Evolutionary conservation across 1,140 invertebrate genomes (phyloP).

Genomic region (Calycopis cecrops): DNA sequence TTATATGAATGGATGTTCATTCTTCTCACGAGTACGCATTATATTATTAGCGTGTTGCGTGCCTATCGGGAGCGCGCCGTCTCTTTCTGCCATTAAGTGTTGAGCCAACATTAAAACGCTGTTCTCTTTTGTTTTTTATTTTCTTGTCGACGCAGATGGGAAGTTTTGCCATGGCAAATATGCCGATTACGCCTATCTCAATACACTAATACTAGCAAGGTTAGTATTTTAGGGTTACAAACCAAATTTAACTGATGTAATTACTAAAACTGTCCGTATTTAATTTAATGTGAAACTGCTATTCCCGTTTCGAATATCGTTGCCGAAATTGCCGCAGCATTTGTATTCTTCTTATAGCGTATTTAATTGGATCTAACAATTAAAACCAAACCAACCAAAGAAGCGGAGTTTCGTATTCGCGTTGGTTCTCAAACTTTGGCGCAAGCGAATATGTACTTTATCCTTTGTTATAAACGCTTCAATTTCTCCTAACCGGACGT

Average conservation of each 20-base stretch:
- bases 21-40: conserved; percentile 2
- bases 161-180: background rate
- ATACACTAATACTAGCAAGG: background rate
- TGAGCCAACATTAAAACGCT: background rate
- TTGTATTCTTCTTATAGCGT: no score
- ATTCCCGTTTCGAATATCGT: no score
- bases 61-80: background rate
- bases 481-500: no score
- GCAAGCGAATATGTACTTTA: no score
- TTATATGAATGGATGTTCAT: conserved; percentile 9
- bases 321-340: no score
- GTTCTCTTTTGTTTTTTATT: background rate
- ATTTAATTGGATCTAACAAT: no score
- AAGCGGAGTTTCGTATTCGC: no score
- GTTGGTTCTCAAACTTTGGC: no score
- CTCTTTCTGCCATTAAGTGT: background rate
- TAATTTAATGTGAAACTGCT: background rate
- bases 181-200: background rate
- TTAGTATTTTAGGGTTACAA: no score
- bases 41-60: background rate
- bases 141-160: background rate
- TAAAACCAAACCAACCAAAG: no score
- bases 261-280: background rate
- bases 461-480: no score
- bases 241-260: background rate